phyloP scores from a whole-genome alignment of 2,888 invertebrate species.

The Callimorpha dominula region DNA sequence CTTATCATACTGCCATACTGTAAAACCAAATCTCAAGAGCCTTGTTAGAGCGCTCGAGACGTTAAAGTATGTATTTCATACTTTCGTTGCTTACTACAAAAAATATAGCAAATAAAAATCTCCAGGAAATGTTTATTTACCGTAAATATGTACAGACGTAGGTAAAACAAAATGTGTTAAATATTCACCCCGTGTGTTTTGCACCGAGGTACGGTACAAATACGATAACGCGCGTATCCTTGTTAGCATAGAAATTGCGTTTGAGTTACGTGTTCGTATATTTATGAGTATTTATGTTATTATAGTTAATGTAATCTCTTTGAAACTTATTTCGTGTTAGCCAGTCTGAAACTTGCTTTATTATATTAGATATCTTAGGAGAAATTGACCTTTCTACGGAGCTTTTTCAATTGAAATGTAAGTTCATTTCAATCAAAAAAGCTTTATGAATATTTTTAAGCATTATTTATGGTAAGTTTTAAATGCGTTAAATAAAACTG shows the following conservation, averaged over 20 bases:
- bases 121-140: constrained; percentile 50
- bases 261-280: constrained; percentile 46
- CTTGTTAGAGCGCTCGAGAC: constrained; percentile 57
- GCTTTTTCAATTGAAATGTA: not conserved
- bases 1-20: constrained; percentile 34
- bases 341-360: not conserved
- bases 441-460: not conserved
- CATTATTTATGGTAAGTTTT: not conserved
- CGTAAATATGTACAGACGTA: constrained; percentile 48
- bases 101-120: constrained; percentile 50
- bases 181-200: constrained; percentile 68
- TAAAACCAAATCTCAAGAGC: constrained; percentile 46
- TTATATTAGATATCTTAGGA: not conserved
- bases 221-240: constrained; percentile 64
- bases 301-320: constrained; percentile 42
- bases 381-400: not conserved
- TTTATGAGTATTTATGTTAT: constrained; percentile 45
- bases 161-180: constrained; percentile 60
- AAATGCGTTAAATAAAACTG: not conserved
- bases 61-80: constrained; percentile 41
- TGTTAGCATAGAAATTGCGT: constrained; percentile 69
- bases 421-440: no score
- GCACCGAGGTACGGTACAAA: constrained; percentile 61
- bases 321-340: constrained; percentile 17
- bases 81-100: constrained; percentile 38